Percentiles rank a stretch among this genome's conserved stretches.
Evolutionary conservation across 2,113 vertebrate species (phyloP).

Genomic region (Hippocampus comes): DNA sequence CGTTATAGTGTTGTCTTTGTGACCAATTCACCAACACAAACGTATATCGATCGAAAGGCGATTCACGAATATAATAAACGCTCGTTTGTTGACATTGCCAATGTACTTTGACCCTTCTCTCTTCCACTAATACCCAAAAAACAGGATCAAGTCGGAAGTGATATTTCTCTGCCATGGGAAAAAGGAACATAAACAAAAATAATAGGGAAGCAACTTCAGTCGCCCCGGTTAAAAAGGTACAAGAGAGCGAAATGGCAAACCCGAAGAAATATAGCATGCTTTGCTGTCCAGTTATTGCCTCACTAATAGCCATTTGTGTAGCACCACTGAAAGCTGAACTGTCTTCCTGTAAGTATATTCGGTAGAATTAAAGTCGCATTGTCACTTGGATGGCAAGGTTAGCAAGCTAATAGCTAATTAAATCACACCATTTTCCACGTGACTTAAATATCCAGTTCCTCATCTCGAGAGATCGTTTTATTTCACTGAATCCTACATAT

Average conservation of each 20-base stretch:
- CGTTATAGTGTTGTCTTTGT: background rate
- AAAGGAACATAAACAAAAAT: conserved; percentile 31
- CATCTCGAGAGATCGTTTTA: background rate
- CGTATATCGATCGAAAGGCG: background rate
- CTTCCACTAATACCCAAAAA: conserved; percentile 58
- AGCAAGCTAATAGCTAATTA: background rate
- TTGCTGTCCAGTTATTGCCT: conserved; percentile 12
- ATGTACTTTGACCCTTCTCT: conserved; percentile 58
- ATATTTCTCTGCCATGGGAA: conserved; percentile 41
- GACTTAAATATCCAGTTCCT: background rate
- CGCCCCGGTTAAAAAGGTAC: background rate
- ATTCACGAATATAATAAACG: background rate
- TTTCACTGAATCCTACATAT: background rate
- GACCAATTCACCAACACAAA: background rate
- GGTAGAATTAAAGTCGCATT: too few species aligned
- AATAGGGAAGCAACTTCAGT: background rate
- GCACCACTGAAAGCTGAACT: conserved; percentile 49
- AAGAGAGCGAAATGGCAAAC: conserved; percentile 30
- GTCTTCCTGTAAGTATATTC: conserved; percentile 55
- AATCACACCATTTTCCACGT: background rate
- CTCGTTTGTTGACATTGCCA: background rate
- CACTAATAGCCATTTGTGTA: conserved; percentile 51
- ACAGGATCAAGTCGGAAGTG: conserved; percentile 45
- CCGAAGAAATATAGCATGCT: background rate
- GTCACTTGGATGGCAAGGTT: background rate